Evolutionary conservation across 2,888 invertebrate species (phyloP).

Genomic region (Lottia scabra): DNA sequence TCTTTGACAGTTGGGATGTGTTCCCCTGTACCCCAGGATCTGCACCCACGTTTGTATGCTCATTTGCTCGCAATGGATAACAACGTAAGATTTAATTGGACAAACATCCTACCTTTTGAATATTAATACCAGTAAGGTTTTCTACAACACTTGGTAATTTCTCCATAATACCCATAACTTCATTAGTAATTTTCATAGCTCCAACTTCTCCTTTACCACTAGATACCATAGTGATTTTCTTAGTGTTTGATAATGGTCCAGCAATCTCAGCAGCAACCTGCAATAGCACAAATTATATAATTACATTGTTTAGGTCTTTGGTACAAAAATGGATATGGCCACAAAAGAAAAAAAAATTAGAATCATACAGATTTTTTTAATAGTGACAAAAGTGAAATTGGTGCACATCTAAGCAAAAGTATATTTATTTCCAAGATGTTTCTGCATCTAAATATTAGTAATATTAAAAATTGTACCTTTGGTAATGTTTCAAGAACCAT

Average conservation of each 20-base stretch:
- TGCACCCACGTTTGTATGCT: too few relatives aligned
- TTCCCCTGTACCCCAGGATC: too few relatives aligned
- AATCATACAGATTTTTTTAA: not conserved
- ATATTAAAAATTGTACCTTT: constrained; percentile 76
- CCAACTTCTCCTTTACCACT: constrained; percentile 89
- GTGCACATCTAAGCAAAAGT: too few relatives aligned
- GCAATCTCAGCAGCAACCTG: constrained; percentile 97
- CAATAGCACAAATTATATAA: not conserved
- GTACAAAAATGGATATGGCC: not conserved
- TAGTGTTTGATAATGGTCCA: constrained; percentile 92
- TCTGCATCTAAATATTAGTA: not conserved
- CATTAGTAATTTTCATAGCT: constrained; percentile 92
- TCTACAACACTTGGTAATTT: constrained; percentile 93
- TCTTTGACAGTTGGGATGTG: too few relatives aligned
- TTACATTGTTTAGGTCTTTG: not conserved
- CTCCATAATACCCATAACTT: constrained; percentile 92
- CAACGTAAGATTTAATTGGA: too few relatives aligned
- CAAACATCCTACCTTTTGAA: constrained; percentile 72
- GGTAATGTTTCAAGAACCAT: constrained; percentile 96
- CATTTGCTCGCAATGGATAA: too few relatives aligned
- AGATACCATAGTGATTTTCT: constrained; percentile 97
- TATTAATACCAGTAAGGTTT: constrained; percentile 92
- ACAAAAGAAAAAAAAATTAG: not conserved
- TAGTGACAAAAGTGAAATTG: too few relatives aligned
- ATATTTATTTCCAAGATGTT: too few relatives aligned